phyloP scores from a whole-genome alignment of 2,797 vertebrate genomes.

The Leucoraja ocellata region DNA sequence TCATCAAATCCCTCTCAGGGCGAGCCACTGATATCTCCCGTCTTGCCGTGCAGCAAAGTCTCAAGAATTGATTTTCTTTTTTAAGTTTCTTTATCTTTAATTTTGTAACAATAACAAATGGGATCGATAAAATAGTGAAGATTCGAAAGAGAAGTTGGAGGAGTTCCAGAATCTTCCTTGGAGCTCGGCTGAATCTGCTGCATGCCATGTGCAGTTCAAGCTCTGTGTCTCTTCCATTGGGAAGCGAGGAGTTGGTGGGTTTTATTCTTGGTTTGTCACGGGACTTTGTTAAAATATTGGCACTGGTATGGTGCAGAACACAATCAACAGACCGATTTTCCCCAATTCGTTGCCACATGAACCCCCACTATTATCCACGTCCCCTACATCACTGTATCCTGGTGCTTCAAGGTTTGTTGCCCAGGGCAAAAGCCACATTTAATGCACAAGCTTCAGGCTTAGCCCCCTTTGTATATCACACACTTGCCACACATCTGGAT shows the following conservation, averaged over 20 bases:
- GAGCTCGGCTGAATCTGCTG: not conserved
- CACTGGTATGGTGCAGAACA: not conserved
- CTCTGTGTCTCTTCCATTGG: not conserved
- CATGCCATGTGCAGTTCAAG: not conserved
- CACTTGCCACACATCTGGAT: not conserved
- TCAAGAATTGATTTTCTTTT: not conserved
- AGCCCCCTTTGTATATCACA: not conserved
- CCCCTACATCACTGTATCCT: not conserved
- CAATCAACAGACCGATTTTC: not conserved
- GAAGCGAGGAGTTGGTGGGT: not conserved
- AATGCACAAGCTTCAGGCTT: not conserved
- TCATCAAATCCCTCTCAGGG: conserved; percentile 17
- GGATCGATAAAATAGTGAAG: not conserved
- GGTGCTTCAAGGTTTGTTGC: not conserved
- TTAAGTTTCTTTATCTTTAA: not conserved
- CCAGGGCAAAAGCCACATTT: not conserved
- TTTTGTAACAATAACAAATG: not conserved
- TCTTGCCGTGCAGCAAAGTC: not conserved
- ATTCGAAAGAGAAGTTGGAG: not conserved
- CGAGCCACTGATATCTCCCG: not conserved
- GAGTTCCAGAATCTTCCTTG: not conserved
- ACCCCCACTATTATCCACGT: not conserved
- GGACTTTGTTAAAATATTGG: not conserved
- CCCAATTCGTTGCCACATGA: not conserved
- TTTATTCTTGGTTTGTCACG: not conserved